A percentile compares a stretch with the other conserved stretches of the same genome.
These are phyloP conservation scores for Varecia variegata DNA, from an alignment of 2,797 vertebrate genomes.

Conservation along the genomic window DNA sequence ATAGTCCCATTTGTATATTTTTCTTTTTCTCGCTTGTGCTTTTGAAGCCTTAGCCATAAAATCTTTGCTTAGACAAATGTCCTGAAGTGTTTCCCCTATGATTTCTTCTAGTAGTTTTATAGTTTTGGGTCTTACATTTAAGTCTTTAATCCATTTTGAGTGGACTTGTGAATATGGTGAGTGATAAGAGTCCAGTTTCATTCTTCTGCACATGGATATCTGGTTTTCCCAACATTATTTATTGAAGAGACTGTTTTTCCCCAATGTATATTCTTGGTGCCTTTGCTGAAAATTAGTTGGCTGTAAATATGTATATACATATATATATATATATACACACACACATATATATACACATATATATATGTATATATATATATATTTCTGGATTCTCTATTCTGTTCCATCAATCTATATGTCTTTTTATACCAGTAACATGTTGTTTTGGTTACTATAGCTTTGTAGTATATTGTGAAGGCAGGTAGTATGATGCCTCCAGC, in stretches of 20 bases:
- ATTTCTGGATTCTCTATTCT: not conserved
- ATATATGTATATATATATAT: too few relatives aligned
- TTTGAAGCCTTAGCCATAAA: not conserved
- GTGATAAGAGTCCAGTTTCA: not conserved
- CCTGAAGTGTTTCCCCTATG: not conserved
- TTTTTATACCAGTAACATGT: not conserved
- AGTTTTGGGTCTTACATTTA: not conserved
- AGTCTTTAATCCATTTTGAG: not conserved
- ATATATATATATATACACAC: too few relatives aligned
- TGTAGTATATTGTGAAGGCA: not conserved
- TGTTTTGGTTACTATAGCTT: not conserved
- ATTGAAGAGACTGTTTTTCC: not conserved
- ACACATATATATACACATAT: too few relatives aligned
- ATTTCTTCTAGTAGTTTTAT: not conserved
- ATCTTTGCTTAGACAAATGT: not conserved
- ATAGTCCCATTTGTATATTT: not conserved
- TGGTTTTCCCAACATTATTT: not conserved
- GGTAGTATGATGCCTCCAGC: not conserved
- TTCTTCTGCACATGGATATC: not conserved
- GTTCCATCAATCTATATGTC: not conserved
- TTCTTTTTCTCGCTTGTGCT: not conserved
- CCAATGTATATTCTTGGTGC: not conserved
- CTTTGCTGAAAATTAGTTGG: not conserved
- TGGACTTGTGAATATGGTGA: not conserved
- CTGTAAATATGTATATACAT: too few relatives aligned